Base-by-base conservation (phyloP, 2,888 invertebrate species). In the Cyrtodaria siliqua region DNA sequence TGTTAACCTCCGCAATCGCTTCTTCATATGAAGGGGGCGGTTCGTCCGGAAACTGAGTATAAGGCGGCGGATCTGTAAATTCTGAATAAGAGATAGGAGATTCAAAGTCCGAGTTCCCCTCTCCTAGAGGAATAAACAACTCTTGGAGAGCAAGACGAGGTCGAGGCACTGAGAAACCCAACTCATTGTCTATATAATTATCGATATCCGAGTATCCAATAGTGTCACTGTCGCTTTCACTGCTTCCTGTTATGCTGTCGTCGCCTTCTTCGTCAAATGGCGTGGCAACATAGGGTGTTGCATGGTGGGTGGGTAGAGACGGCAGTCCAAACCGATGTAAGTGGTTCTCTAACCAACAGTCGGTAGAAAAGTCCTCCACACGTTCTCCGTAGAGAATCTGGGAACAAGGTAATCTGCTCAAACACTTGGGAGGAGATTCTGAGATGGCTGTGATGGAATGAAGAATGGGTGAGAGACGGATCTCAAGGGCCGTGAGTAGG, bases 311-410 rank as follows among this genome's bases (percentile, higher is more conserved):
- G 44, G n/a, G 27, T 0, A 44, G 27, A n/a, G 56, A 16, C 3
- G 74, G 70, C 6, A 60, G 47, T 6, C 85, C 85, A 74, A 85
- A 86, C 20, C 74, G 75, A 44, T 87, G 84, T 1, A 88, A 66
- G 56, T 84, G 85, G 42, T 86, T 77, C 53, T 87, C 86, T 1
- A 87, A 70, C 87, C 87, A 87, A 60, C 87, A 87, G 27, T 85
- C 83, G 6, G 84, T 23, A 3, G 87, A 88, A 62, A 85, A 88
- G 55, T 88, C 82, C 47, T 88, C 88, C 3, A 84, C 61, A n/a
- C 82, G 42, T 6, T 82, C 81, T 16, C 87, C 88, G 52, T 64
- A 73, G 12, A 88, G 64, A 40, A 88, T 82, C 20, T 84, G 66
- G 3, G 85, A 84, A 33, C 79, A 85, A 23, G 85, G 74, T 2